Evolutionary conservation across 2,797 vertebrate species (phyloP).

Genomic region (Gymnothorax javanicus): DNA sequence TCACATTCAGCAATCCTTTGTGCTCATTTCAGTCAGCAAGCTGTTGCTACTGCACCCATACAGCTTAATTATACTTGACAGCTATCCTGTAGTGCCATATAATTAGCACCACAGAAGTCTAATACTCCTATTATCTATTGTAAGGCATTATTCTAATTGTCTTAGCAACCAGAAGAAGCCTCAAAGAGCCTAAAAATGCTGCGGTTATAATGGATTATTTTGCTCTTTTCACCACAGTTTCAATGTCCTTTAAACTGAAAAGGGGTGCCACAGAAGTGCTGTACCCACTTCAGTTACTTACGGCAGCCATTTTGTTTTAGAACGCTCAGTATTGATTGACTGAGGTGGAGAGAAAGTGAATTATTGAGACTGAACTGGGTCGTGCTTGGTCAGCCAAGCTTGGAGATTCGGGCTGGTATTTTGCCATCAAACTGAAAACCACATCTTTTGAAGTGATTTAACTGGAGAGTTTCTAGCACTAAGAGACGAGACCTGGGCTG

Average conservation of each 20-base stretch:
- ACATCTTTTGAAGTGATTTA: background rate
- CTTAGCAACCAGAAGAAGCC: background rate
- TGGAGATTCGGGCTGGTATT: background rate
- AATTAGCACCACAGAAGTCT: constrained; percentile 59
- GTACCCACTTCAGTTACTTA: background rate
- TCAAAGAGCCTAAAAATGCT: background rate
- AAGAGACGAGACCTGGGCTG: background rate
- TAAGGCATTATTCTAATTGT: background rate
- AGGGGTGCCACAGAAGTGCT: background rate
- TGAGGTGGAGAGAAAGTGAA: background rate
- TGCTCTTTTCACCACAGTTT: background rate
- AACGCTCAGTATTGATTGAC: background rate
- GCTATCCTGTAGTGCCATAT: constrained; percentile 61
- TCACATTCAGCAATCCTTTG: constrained; percentile 16
- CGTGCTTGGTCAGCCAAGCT: background rate
- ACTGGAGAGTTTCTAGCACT: background rate
- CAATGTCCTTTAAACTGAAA: background rate
- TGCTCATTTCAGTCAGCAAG: constrained; percentile 20
- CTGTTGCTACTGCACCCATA: constrained; percentile 2
- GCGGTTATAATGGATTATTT: background rate
- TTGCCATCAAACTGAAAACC: background rate
- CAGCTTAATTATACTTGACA: constrained; percentile 64
- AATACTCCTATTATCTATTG: background rate
- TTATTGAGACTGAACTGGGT: background rate
- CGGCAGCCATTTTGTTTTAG: background rate